Evolutionary conservation across 2,797 vertebrate species (phyloP), one percentile per base, ranked within the genome.

Genomic region (Morus bassanus): DNA sequence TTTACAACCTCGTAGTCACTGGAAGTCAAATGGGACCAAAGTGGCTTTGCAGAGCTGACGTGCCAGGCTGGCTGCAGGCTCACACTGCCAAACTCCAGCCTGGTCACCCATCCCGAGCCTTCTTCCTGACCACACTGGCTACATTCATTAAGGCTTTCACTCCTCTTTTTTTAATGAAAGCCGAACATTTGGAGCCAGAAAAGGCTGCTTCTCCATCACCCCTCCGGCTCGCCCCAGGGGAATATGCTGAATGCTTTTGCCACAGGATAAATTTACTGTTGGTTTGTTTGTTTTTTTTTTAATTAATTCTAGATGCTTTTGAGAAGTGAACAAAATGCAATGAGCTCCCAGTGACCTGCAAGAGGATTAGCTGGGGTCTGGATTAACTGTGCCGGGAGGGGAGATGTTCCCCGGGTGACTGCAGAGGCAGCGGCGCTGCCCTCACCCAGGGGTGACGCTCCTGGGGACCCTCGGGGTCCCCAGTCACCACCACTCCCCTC

Each of bases 301-400:
- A 89, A 95, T 95, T 94, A 95, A 93, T 95, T 93, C 90, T 90
- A 73, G 90, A 82, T 59, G 64, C 83, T 89, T 94, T 86, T 93
- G 83, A 91, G 94, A 82, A 89, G 85, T 86, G 93, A 79, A 90
- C 60, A 85, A 96, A 96, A 85, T 24, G 60, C 93, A 92, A 11
- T 67, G 96, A 96, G 95, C 91, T 88, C 80, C 63, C 67, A 18
- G 86, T 96, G 96, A 96, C 95, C 96, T 87, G 91, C 6, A 67
- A 63, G 93, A 65, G 96, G 95, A 96, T 97, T 97, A 97, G 91
- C 91, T 82, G 93, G 68, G 87, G 91, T 89, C 84, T 92, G 95
- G 96, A 97, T 97, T 97, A 97, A 91, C 91, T 76, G 91, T 85
- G 80, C 95, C 90, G 88, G 73, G 80, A 88, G 61, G 50, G 76